Evolutionary conservation across 2,888 invertebrate species (phyloP).

Genomic region (Volucella inanis): DNA sequence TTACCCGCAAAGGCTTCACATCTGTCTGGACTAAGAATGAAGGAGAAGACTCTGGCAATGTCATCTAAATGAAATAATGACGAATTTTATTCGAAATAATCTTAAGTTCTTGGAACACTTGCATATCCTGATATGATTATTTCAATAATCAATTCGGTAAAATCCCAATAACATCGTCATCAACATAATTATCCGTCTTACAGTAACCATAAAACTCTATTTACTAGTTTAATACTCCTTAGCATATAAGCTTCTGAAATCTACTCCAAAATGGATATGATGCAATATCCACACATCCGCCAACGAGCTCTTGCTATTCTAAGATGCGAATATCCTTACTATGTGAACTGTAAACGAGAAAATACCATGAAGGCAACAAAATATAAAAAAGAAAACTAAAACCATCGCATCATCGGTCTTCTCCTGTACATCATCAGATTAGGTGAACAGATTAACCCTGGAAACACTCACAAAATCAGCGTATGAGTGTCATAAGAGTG

Average conservation of each 20-base stretch:
- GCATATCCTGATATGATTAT: background rate
- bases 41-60: no score
- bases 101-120: no score
- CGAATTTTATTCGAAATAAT: no score
- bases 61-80: no score
- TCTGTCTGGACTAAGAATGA: no score
- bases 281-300: conserved; percentile 41
- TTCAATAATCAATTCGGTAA: conserved; percentile 44
- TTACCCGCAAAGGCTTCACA: no score
- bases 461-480: conserved; percentile 54
- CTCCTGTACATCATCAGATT: conserved; percentile 58
- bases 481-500: conserved; percentile 48
- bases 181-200: conserved; percentile 35
- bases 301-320: conserved; percentile 9
- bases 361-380: conserved; percentile 14
- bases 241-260: conserved; percentile 53
- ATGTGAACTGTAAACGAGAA: conserved; percentile 35
- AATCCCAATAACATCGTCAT: conserved; percentile 6
- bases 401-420: conserved; percentile 8
- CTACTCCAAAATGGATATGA: conserved; percentile 28
- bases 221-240: conserved; percentile 35
- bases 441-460: conserved; percentile 65
- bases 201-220: conserved; percentile 27
- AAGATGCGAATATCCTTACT: conserved; percentile 39
- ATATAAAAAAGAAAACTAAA: conserved; percentile 11